These are phyloP conservation scores for Choristoneura fumiferana DNA, from an alignment of 1,140 invertebrate genomes.

Conservation along the genomic window DNA sequence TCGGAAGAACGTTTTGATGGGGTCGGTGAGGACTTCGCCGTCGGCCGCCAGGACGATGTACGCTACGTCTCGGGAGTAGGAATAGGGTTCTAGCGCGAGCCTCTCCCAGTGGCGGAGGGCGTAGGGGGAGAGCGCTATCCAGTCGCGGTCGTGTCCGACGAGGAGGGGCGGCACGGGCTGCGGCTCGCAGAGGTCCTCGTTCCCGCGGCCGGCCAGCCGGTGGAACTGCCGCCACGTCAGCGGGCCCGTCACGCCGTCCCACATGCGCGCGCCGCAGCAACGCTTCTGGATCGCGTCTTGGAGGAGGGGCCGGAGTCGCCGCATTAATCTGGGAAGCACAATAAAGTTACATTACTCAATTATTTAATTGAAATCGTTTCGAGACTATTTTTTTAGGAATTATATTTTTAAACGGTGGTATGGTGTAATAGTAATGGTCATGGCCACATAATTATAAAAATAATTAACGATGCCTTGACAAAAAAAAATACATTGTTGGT, in stretches of 20 bases:
- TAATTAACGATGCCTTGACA: too few relatives aligned
- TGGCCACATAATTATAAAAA: too few relatives aligned
- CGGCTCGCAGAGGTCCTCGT: slow-evolving; percentile 96
- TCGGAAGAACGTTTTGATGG: slow-evolving; percentile 92
- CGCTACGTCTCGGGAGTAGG: slow-evolving; percentile 93
- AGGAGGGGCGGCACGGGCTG: slow-evolving; percentile 96
- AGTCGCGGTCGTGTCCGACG: slow-evolving; percentile 96
- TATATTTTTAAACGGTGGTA: too few relatives aligned
- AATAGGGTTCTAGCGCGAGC: slow-evolving; percentile 95
- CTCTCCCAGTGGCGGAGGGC: slow-evolving; percentile 97
- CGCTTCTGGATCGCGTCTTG: slow-evolving; percentile 98
- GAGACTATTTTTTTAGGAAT: too few relatives aligned
- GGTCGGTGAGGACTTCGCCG: slow-evolving; percentile 88
- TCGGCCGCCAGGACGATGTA: slow-evolving; percentile 97
- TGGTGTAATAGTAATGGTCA: too few relatives aligned
- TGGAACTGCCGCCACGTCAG: slow-evolving; percentile 99
- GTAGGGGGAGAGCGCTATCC: slow-evolving; percentile 95
- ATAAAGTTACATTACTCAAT: too few relatives aligned
- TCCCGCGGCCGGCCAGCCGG: slow-evolving; percentile 93
- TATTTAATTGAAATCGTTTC: too few relatives aligned
- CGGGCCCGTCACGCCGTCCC: slow-evolving; percentile 94
- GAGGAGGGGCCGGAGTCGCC: slow-evolving; percentile 91
- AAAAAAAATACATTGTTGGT: too few relatives aligned
- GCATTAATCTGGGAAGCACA: slow-evolving; percentile 86
- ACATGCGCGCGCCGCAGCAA: slow-evolving; percentile 87